Base-by-base conservation (phyloP, 2,797 vertebrate species). In the Perodicticus potto region DNA sequence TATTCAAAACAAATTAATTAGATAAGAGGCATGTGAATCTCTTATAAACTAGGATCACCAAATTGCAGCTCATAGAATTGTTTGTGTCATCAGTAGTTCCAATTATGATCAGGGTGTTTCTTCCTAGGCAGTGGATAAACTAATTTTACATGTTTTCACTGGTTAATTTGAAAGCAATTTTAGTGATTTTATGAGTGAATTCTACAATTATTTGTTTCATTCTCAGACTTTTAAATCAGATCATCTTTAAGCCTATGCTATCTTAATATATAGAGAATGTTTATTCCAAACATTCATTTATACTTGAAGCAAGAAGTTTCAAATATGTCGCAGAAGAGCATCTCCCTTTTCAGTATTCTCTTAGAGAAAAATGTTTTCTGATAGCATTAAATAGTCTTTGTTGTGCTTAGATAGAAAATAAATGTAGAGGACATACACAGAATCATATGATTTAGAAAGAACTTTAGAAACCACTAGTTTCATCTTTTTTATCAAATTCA, bases 121-220 rank as follows among this genome's bases (percentile, higher is more conserved):
- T 67, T 94, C 20, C 32, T 29, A 29, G 8, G 45, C 7, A 37
- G 3, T 67, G 23, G 17, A 65, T 80, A 23, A 89, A 67, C 27
- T 65, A 34, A 91, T 45, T 92, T 2, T 65, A 7, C 20, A 1
- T 86, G 22, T 76, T 90, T 89, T 83, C 55, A 63, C 49, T 34
- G 45, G 37, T 73, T 72, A 95, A 81, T 76, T 80, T 82, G 49
- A 85, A 94, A 76, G n/a, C 72, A 65, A 81, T 78, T 83, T 61
- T 25, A 29, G 11, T 87, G 76, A 85, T 89, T 93, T 88, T 93
- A 29, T 65, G 1, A 84, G 20, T 84, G 53, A 6, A 80, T 78
- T 86, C 2, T 74, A 19, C 61, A 95, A 89, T 86, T 86, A 84
- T 78, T 5, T 90, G 11, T 57, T 90, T 20, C 80, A 22, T 83